These are phyloP conservation scores for Spermophilus dauricus DNA, from an alignment of 2,113 vertebrate species.

Conservation along the genomic window DNA sequence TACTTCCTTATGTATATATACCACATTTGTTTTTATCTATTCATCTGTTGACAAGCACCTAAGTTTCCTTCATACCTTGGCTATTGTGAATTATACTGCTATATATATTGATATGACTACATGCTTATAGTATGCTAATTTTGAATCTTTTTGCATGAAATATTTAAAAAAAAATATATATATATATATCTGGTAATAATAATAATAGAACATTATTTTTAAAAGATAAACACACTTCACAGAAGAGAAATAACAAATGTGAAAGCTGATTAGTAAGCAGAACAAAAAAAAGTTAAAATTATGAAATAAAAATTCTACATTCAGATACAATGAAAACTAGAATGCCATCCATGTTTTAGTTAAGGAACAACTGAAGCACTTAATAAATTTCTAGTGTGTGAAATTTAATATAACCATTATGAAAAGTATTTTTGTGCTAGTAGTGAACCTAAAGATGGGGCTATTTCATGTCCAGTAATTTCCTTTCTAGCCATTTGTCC, in stretches of 20 bases:
- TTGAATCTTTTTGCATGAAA: background rate
- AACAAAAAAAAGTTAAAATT: background rate
- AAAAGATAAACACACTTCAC: background rate
- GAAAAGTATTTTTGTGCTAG: background rate
- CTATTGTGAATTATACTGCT: too few relatives aligned
- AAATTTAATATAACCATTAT: background rate
- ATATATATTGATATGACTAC: too few relatives aligned
- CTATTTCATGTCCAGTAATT: background rate
- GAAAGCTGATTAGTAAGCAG: background rate
- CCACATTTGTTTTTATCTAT: too few relatives aligned
- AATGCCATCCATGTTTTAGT: background rate
- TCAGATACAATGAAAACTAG: background rate
- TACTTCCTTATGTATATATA: too few relatives aligned
- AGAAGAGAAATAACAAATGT: background rate
- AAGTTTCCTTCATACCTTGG: too few relatives aligned
- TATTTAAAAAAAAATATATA: background rate
- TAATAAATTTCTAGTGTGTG: background rate
- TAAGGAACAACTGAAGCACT: background rate
- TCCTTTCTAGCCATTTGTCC: background rate
- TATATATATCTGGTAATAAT: background rate
- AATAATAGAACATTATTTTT: background rate
- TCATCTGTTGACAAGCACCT: too few relatives aligned
- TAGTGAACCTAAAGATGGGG: background rate
- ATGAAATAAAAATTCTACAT: background rate
- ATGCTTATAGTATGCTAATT: too few relatives aligned